A percentile compares a stretch with the other conserved stretches of the same genome.
Conservation (phyloP, 2,113 vertebrate species). For the Gallinago undulata region DNA sequence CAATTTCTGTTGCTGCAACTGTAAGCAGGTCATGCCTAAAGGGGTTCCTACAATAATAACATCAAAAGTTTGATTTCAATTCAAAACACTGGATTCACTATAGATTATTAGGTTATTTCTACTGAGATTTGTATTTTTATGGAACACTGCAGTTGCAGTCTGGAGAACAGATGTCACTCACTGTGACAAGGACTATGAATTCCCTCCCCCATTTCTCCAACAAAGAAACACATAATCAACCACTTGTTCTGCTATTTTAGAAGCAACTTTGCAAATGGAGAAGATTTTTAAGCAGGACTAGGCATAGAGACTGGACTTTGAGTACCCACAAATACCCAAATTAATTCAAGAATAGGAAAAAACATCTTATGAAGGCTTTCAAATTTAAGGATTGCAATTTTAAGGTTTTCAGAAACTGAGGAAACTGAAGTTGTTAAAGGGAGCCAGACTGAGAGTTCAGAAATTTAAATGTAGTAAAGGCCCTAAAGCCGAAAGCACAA, state of each 20-base stretch:
- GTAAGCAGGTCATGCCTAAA: neutral
- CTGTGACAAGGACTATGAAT: neutral
- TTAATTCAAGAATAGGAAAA: neutral
- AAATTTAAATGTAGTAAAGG: neutral
- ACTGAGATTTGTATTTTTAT: neutral
- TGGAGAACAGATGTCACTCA: neutral
- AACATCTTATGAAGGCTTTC: neutral
- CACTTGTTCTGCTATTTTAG: neutral
- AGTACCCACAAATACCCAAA: neutral
- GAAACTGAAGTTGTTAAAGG: neutral
- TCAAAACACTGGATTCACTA: neutral
- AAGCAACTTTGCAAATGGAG: neutral
- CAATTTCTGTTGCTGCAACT: neutral
- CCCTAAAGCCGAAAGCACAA: neutral
- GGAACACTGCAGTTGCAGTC: neutral
- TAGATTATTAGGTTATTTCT: slow-evolving; percentile 10
- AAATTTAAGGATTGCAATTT: neutral
- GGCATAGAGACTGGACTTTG: neutral
- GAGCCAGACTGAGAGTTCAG: neutral
- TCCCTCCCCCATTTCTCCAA: neutral
- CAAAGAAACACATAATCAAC: neutral
- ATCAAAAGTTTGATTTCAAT: neutral
- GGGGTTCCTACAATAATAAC: neutral
- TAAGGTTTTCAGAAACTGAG: neutral
- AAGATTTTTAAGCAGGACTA: neutral